Evolutionary conservation across 2,113 vertebrate genomes (phyloP).

Genomic region (Saccopteryx bilineata): DNA sequence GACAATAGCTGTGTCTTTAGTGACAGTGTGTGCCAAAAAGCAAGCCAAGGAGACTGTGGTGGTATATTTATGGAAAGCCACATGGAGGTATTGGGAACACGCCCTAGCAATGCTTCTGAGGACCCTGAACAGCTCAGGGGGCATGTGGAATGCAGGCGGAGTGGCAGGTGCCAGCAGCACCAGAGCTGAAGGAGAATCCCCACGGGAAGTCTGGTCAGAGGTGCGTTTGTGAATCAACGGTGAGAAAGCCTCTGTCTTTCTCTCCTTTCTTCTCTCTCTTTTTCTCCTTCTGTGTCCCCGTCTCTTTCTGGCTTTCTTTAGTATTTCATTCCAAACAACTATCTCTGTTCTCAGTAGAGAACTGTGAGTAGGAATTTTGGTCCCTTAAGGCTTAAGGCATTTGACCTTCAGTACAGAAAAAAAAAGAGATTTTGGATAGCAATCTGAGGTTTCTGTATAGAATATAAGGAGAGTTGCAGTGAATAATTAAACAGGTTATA

Average conservation of each 20-base stretch:
- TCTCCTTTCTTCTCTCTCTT: background rate
- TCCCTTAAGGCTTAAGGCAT: conserved; percentile 81
- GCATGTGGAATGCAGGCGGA: accelerated
- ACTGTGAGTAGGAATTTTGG: conserved; percentile 16
- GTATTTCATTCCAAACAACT: conserved; percentile 54
- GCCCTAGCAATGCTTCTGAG: background rate
- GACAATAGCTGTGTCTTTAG: background rate
- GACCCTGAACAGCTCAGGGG: background rate
- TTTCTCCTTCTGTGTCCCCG: background rate
- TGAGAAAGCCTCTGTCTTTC: background rate
- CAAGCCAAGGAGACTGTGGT: background rate
- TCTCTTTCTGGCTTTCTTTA: conserved; percentile 49
- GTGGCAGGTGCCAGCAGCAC: accelerated
- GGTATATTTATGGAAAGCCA: background rate
- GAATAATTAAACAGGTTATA: conserved; percentile 91
- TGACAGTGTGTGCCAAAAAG: background rate
- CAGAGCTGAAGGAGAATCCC: background rate
- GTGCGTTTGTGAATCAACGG: background rate
- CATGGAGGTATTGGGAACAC: background rate
- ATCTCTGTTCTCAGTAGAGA: conserved; percentile 42
- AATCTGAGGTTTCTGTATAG: conserved; percentile 89
- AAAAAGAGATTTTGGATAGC: conserved; percentile 81
- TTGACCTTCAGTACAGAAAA: conserved; percentile 85
- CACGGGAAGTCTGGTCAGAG: background rate
- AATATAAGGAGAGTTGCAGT: conserved; percentile 86